These are phyloP conservation scores for Cyprinodon variegatus DNA, from an alignment of 2,113 vertebrate species.

Conservation along the genomic window DNA sequence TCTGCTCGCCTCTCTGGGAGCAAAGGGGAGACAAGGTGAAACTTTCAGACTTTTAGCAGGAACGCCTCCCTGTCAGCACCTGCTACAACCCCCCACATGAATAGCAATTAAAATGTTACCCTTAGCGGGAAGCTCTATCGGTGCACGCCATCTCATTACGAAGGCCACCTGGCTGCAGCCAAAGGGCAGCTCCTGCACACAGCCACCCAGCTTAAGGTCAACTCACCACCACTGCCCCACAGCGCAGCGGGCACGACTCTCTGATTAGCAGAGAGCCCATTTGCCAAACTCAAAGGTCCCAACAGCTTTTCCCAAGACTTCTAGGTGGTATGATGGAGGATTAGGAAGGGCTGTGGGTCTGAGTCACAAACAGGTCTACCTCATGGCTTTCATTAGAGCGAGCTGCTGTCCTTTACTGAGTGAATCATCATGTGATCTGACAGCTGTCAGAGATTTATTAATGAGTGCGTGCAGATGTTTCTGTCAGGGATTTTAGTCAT, in stretches of 20 bases:
- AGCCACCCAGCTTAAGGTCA: conserved; percentile 73
- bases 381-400: conserved; percentile 49
- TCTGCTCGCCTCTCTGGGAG: conserved; percentile 47
- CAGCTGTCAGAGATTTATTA: conserved; percentile 54
- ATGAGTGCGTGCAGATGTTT: conserved; percentile 42
- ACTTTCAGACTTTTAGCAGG: conserved; percentile 11
- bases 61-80: conserved; percentile 67
- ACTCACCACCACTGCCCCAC: conserved; percentile 23
- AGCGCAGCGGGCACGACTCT: background rate
- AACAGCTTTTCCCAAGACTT: conserved; percentile 51
- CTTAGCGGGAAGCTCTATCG: conserved; percentile 74
- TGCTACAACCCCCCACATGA: conserved; percentile 50
- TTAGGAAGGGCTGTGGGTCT: conserved; percentile 17
- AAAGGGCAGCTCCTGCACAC: conserved; percentile 67
- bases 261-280: conserved; percentile 1
- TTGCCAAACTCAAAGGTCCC: conserved; percentile 6
- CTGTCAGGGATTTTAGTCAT: conserved; percentile 40
- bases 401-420: conserved; percentile 32
- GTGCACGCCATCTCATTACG: conserved; percentile 78
- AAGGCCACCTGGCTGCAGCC: conserved; percentile 76
- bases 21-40: conserved; percentile 62
- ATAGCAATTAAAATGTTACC: conserved; percentile 70
- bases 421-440: conserved; percentile 57
- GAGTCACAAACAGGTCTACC: conserved; percentile 46
- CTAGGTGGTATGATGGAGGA: conserved; percentile 10